Base-by-base conservation (phyloP, 92 coral and sea anemone species). In the Nematostella vectensis region DNA sequence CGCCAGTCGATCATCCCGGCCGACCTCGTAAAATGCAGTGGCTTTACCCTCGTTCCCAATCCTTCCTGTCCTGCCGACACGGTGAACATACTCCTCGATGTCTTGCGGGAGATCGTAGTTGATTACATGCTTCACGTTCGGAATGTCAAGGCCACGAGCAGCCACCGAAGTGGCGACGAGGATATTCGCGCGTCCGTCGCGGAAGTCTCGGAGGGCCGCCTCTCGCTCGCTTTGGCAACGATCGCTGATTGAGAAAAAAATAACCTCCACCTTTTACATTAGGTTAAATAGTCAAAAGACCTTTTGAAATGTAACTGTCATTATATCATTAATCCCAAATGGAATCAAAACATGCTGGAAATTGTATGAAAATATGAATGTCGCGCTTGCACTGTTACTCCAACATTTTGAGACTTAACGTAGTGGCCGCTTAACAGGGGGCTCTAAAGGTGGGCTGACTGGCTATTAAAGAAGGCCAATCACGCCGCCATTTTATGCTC, bases 91-190 rank as follows among this genome's bases (percentile, higher is more conserved):
- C 22, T 93, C 99, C 27, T 93, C 99, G 33, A 93, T 78, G 13
- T 71, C 88, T 52, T 86, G 88, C 3, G 99, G 99, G 25, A 93
- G 71, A 56, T 93, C 99, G 49, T 74, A 93, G 70, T 93, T 93
- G 65, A 93, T 76, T 47, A 93, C 99, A 38, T 93, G 99, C 27
- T 87, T 87, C 2, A 93, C 99, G 72, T 93, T 85, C 63, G 93
- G 88, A 59, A 93, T 93, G 33, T 93, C 99, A 43, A 93, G 83
- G 27, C 99, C 99, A 42, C 99, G 96, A 3, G 99, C 99, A 1
- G 99, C 99, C 17, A 93, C 99, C 42, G 99, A 93, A 11, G 99
- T 93, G n/a, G 96, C 99, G 33, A 93, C 99, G 57, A 86, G 72
- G 13, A 87, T 78, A 22, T 82, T 78, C 1, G 99, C 95, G 31